Evolutionary conservation across 1,140 invertebrate genomes (phyloP).

Genomic region (Contarinia nasturtii): DNA sequence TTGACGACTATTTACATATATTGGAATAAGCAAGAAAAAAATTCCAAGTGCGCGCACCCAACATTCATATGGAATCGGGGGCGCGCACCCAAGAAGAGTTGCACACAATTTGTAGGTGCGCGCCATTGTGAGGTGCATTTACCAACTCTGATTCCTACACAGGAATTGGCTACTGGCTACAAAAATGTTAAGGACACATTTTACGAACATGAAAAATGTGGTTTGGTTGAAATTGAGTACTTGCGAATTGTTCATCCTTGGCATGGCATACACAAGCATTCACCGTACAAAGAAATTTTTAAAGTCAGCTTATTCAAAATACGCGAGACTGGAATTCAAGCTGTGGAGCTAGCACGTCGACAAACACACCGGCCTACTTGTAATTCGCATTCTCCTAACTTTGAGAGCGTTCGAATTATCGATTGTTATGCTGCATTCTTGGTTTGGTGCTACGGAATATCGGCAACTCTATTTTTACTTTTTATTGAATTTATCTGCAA

Average conservation of each 20-base stretch:
- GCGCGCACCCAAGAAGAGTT: too few species aligned
- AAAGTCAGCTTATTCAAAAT: constrained; percentile 26
- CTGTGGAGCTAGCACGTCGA: constrained; percentile 10
- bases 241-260: constrained; percentile 35
- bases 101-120: constrained; percentile 38
- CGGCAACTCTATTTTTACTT: too few species aligned
- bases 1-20: too few species aligned
- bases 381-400: constrained; percentile 14
- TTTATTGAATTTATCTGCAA: too few species aligned
- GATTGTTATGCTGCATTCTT: constrained; percentile 13
- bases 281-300: constrained; percentile 37
- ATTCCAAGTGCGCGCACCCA: too few species aligned
- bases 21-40: too few species aligned
- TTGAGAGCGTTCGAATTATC: constrained; percentile 21
- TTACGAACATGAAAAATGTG: constrained; percentile 43
- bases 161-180: constrained; percentile 36
- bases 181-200: constrained; percentile 42
- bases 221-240: constrained; percentile 36
- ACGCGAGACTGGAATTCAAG: constrained; percentile 17
- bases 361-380: constrained; percentile 20
- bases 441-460: constrained; percentile 9
- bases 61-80: too few species aligned
- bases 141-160: too few species aligned
- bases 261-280: constrained; percentile 32
- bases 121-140: too few species aligned